Base-by-base conservation (phyloP, 2,888 invertebrate genomes). In the Volucella inflata region DNA sequence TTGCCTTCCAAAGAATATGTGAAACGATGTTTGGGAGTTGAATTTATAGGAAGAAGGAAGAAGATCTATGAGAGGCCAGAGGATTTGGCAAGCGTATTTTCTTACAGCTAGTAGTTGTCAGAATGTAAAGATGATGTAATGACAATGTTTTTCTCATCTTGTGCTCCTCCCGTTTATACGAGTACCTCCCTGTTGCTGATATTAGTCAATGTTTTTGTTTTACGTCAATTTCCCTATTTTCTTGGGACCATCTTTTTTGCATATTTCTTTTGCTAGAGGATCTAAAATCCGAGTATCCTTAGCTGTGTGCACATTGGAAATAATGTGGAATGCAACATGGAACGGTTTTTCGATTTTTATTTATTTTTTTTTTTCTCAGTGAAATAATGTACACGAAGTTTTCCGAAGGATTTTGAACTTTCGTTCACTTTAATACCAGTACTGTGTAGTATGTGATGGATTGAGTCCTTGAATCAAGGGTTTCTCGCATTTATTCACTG, bases 401-500 rank as follows among this genome's bases (percentile, higher is more conserved):
- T 46, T n/a, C 44, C 12, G 51, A 50, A 57, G 67, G 67, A 70
- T 68, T 60, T 67, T 51, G 38, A 65, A 81, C 57, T 78, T 82
- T 62, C 50, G 59, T 51, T 46, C 42, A 72, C 40, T 64, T 59
- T 57, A 17, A 71, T 72, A 62, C 71, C 70, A 30, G 50, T 71
- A 44, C 62, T 16, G 30, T 72, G 55, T 30, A 72, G 75, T 80
- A 40, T 65, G 72, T 81, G 85, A 81, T 68, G 80, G 71, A 85
- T 85, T 81, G 81, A 68, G 72, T 85, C 85, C 81, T 85, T 81
- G 72, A 72, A 72, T 60, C 55, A 85, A 72, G 76, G 72, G 76
- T 76, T 81, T 76, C 74, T 76, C 67, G 55, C 50, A 68, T 57
- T 81, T 68, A 77, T 81, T 67, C 76, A 81, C 76, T 40, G 65